Percentiles rank a stretch among this genome's conserved stretches.
Evolutionary conservation across 1,140 invertebrate species (phyloP).

Genomic region (Harpegnathos saltator): DNA sequence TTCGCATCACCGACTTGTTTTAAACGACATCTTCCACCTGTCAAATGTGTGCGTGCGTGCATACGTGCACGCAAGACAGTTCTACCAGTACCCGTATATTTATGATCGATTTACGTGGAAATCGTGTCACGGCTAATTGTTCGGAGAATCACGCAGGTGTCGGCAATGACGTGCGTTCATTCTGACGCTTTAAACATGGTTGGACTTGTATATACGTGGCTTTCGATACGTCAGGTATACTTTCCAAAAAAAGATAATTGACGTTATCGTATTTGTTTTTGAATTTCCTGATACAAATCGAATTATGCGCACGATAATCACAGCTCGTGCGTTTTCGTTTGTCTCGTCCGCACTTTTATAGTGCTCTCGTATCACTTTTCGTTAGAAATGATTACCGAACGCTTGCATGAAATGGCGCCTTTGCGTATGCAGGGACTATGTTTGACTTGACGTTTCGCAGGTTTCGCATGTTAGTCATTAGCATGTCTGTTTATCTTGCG

Average conservation of each 20-base stretch:
- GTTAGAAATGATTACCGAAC: neutral
- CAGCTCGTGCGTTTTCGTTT: too few species aligned
- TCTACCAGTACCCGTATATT: too few species aligned
- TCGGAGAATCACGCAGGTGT: neutral
- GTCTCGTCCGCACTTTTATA: too few species aligned
- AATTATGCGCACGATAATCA: neutral
- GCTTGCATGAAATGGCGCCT: neutral
- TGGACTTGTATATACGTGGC: neutral
- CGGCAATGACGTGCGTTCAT: neutral
- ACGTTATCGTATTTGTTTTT: neutral
- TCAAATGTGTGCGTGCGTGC: neutral
- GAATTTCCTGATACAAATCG: conserved; percentile 7
- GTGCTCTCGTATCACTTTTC: too few species aligned
- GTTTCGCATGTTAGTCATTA: too few species aligned
- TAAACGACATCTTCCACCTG: neutral
- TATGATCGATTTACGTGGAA: neutral
- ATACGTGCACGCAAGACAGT: too few species aligned
- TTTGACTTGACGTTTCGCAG: too few species aligned
- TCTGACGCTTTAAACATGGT: neutral
- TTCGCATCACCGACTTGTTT: neutral
- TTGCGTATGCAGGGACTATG: neutral
- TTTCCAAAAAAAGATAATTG: too few species aligned
- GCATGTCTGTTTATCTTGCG: too few species aligned
- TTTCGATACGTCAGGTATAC: neutral
- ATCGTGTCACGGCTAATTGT: conserved; percentile 37